Conservation (phyloP, 2,888 invertebrate genomes). For the Napeogenes inachia region DNA sequence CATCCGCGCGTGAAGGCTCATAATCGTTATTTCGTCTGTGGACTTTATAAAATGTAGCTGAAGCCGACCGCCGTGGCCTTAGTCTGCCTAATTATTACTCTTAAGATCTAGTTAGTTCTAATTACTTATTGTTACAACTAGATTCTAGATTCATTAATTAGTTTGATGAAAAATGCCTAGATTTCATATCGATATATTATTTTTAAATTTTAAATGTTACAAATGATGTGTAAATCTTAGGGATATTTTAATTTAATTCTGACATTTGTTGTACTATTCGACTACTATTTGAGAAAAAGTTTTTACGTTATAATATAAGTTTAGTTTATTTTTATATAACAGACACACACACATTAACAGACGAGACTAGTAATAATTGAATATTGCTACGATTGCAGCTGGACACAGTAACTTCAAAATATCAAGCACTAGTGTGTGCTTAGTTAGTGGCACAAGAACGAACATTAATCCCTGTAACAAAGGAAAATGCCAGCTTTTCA, state of each 20-base stretch:
- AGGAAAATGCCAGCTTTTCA: constrained; percentile 56
- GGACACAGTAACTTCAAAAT: constrained; percentile 16
- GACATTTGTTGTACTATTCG: too few species aligned
- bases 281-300: too few species aligned
- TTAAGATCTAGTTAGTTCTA: neutral
- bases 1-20: constrained; percentile 55
- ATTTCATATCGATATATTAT: too few species aligned
- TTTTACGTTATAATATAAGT: too few species aligned
- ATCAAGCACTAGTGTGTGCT: constrained; percentile 21
- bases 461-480: constrained; percentile 44
- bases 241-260: too few species aligned
- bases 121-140: too few species aligned
- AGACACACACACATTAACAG: too few species aligned
- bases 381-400: constrained; percentile 5
- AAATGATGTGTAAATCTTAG: too few species aligned
- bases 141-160: too few species aligned
- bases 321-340: too few species aligned
- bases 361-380: constrained; percentile 3
- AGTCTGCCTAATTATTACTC: constrained; percentile 30
- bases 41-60: constrained; percentile 69
- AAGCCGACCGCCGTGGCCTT: constrained; percentile 40
- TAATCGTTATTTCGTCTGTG: constrained; percentile 75
- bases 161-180: too few species aligned
- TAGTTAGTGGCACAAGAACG: constrained; percentile 25
- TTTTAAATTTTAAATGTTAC: too few species aligned